These are phyloP conservation scores for Centrocercus urophasianus DNA, from an alignment of 2,113 vertebrate species.

Conservation along the genomic window DNA sequence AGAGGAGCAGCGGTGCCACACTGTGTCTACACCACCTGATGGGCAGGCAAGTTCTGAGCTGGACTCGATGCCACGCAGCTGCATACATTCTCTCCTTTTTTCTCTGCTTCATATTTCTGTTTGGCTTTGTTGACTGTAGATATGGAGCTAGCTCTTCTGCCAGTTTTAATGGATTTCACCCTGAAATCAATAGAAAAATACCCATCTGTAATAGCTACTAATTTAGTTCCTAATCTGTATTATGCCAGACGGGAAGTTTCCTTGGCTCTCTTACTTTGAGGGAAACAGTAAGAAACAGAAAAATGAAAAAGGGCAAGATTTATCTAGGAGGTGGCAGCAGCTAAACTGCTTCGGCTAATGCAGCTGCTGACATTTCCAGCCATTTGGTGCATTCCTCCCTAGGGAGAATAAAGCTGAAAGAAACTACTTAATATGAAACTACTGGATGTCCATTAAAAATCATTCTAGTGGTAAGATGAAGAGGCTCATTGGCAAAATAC, in stretches of 20 bases:
- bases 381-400: constrained; percentile 45
- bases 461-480: constrained; percentile 63
- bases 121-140: constrained; percentile 9
- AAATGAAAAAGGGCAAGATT: constrained; percentile 48
- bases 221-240: constrained; percentile 53
- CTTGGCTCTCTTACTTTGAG: constrained; percentile 40
- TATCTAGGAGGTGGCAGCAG: constrained; percentile 58
- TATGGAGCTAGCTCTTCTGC: constrained; percentile 18
- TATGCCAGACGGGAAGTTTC: constrained; percentile 45
- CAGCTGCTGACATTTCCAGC: constrained; percentile 62
- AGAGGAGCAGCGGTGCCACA: background rate
- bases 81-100: background rate
- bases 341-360: constrained; percentile 35
- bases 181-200: constrained; percentile 42
- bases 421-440: constrained; percentile 56
- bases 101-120: background rate
- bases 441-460: constrained; percentile 65
- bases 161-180: constrained; percentile 9
- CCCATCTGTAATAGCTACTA: constrained; percentile 23
- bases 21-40: background rate
- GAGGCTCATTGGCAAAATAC: constrained; percentile 59
- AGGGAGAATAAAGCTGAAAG: constrained; percentile 56
- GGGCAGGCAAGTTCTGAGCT: background rate
- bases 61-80: background rate
- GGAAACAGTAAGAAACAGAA: constrained; percentile 29